phyloP scores from a whole-genome alignment of 2,113 vertebrate genomes.

The Smithornis capensis region DNA sequence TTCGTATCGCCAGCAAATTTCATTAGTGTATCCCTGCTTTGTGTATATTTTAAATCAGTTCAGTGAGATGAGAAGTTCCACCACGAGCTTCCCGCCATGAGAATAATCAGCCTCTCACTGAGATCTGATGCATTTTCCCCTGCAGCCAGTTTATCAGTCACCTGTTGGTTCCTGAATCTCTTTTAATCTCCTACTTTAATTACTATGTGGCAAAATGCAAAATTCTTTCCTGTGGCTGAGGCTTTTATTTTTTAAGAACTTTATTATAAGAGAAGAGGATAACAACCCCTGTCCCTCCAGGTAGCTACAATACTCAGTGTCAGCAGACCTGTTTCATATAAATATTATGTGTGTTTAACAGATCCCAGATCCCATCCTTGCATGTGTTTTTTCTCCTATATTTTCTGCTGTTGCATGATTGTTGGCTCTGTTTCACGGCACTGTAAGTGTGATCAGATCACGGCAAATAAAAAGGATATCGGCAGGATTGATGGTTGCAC shows the following conservation, averaged over 20 bases:
- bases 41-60: background rate
- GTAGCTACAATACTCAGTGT: background rate
- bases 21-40: background rate
- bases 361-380: background rate
- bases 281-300: background rate
- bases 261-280: background rate
- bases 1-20: background rate
- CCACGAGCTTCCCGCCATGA: background rate
- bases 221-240: background rate
- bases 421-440: background rate
- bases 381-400: background rate
- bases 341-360: background rate
- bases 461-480: background rate
- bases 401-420: background rate
- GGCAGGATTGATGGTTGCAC: background rate
- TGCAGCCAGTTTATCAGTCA: background rate
- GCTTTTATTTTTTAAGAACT: background rate
- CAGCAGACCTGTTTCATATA: conserved; percentile 2
- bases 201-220: background rate
- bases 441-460: background rate
- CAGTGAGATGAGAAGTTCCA: background rate
- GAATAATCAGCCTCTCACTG: background rate
- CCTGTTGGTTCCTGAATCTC: background rate
- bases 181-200: too few relatives aligned
- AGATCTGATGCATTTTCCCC: background rate